Percentiles rank a stretch among this genome's conserved stretches.
phyloP scores from a whole-genome alignment of 2,113 vertebrate species.

The Xiphorhynchus elegans region DNA sequence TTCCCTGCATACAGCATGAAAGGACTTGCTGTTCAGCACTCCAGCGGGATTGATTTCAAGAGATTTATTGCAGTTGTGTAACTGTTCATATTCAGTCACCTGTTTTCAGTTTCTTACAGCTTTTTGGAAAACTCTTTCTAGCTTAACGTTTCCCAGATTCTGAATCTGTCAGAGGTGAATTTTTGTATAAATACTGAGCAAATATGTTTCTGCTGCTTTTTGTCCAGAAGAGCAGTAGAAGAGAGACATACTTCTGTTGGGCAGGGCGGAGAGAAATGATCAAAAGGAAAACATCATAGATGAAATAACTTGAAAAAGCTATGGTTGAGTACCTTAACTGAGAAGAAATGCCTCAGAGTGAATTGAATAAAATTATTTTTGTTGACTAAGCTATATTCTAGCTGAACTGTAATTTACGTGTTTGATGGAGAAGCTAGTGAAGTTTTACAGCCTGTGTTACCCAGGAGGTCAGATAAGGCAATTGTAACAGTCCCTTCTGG shows the following conservation, averaged over 20 bases:
- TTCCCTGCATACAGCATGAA: neutral
- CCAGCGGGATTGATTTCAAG: neutral
- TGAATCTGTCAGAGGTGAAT: neutral
- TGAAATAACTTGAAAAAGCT: neutral
- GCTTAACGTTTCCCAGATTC: neutral
- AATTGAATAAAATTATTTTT: conserved; percentile 1
- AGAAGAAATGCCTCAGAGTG: neutral
- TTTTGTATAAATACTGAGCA: neutral
- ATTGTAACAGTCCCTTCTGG: neutral
- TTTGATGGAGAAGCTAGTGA: neutral
- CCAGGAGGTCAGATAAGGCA: neutral
- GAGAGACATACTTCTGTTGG: neutral
- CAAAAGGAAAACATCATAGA: neutral
- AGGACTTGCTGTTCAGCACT: neutral
- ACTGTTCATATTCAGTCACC: neutral
- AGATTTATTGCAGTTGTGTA: neutral
- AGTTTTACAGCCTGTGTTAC: neutral
- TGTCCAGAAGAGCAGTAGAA: neutral
- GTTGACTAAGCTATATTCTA: neutral
- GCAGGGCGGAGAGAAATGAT: neutral
- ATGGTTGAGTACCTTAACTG: neutral
- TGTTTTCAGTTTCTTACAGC: conserved; percentile 9
- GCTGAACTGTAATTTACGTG: neutral
- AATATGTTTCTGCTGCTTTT: neutral
- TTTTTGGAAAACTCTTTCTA: neutral